phyloP scores from a whole-genome alignment of 2,888 invertebrate genomes.

The Cephonodes hylas region DNA sequence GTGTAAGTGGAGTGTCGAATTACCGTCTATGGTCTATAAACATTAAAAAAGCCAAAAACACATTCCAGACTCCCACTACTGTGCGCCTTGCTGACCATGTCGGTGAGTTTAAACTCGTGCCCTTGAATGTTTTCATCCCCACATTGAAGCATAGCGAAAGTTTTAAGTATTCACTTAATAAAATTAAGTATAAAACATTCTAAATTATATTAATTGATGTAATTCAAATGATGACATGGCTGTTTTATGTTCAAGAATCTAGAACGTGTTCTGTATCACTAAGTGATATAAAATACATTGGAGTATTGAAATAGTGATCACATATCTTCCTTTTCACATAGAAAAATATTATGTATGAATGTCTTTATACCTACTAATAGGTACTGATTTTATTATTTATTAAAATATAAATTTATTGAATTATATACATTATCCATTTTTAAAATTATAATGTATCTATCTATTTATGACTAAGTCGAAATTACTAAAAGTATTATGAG shows the following conservation, averaged over 20 bases:
- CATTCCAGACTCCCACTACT: constrained; percentile 26
- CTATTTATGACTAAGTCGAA: constrained; percentile 27
- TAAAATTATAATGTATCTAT: constrained; percentile 30
- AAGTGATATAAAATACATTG: constrained; percentile 57
- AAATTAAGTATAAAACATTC: constrained; percentile 67
- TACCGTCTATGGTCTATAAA: constrained; percentile 31
- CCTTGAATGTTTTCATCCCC: background rate
- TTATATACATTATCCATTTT: constrained; percentile 35
- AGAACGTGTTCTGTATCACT: constrained; percentile 51
- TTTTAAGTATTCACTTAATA: constrained; percentile 52
- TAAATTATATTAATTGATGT: constrained; percentile 52
- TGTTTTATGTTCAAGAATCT: constrained; percentile 41
- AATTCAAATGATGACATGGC: constrained; percentile 34
- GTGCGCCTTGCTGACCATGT: constrained; percentile 16
- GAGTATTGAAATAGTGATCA: constrained; percentile 54
- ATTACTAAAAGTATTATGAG: constrained; percentile 22
- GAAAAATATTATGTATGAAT: constrained; percentile 29
- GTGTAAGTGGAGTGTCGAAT: constrained; percentile 37
- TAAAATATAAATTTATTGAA: constrained; percentile 38
- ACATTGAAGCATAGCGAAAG: constrained; percentile 16
- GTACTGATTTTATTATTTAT: constrained; percentile 45
- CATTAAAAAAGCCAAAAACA: background rate
- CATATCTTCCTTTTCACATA: constrained; percentile 68
- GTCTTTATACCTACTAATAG: constrained; percentile 39
- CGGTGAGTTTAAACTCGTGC: background rate